Percentiles rank a stretch among this genome's conserved stretches.
These are phyloP conservation scores for Spisula subtruncata DNA, from an alignment of 2,888 invertebrate species.

Conservation along the genomic window DNA sequence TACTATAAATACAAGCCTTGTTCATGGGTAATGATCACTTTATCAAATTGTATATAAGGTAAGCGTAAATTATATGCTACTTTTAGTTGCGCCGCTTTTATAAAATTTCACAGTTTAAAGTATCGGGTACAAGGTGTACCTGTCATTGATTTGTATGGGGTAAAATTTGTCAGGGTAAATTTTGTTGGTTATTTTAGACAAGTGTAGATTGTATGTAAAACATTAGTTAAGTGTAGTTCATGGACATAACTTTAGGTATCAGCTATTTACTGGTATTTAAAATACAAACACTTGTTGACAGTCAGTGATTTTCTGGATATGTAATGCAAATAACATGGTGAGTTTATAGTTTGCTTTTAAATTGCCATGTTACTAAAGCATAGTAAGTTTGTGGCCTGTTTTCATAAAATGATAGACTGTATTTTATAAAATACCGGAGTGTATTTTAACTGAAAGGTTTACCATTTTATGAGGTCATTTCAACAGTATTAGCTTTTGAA, in stretches of 20 bases:
- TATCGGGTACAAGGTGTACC: not conserved
- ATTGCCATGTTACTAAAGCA: not conserved
- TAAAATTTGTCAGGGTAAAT: not conserved
- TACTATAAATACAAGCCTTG: not conserved
- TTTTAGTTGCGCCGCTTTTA: not conserved
- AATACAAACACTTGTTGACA: not conserved
- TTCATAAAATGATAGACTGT: not conserved
- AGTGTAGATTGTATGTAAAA: not conserved
- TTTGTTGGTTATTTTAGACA: not conserved
- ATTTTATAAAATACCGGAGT: not conserved
- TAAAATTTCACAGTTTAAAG: constrained; percentile 22
- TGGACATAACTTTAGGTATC: not conserved
- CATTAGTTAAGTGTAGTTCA: not conserved
- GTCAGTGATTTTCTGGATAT: not conserved
- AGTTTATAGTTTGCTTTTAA: not conserved
- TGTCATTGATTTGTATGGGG: constrained; percentile 11
- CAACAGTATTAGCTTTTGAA: too few species aligned
- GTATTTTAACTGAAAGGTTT: too few species aligned
- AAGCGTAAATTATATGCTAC: not conserved
- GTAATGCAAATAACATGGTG: not conserved
- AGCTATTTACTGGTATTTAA: not conserved
- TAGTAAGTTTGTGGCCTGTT: not conserved
- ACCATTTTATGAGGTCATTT: too few species aligned
- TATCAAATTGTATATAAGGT: not conserved
- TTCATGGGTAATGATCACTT: constrained; percentile 6